Evolutionary conservation across 1,140 invertebrate genomes (phyloP), one percentile per base, ranked within the genome.

Genomic region (Lucilia cuprina): DNA sequence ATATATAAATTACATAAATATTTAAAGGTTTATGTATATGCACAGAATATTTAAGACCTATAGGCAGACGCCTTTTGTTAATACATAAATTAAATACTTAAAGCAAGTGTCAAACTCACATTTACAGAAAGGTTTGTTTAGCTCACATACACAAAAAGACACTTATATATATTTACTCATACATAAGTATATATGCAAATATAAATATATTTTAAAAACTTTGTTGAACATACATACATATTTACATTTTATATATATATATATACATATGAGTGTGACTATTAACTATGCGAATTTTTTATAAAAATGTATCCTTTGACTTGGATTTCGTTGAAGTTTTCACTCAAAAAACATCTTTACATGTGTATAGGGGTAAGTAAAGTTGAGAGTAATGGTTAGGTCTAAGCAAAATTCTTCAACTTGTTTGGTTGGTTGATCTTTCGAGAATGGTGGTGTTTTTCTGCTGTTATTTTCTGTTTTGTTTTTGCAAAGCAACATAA

Each of bases 91-190:
- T 80, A 80, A 80, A 80, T 80, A 50, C 75, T 78, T 78, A n/a
- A 78, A 78, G 75, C 75, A 80, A 80, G 77, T 80, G 77, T 80
- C 77, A 80, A 80, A 80, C 41, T 80, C 77, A 49, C 77, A 80
- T 49, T 80, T 80, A 80, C 77, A 78, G n/a, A 78, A 78, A 78
- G 75, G 35, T 41, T 35, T n/a, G 17, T n/a, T 78, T 41, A n/a
- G n/a, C n/a, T 78, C 41, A 78, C 35, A 78, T 30, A 75, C 17
- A 41, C 34, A n/a, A 30, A 41, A 9, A 41, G 5, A 35, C 74
- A 34, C 25, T 75, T 19, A 65, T 21, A 65, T 17, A 55, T n/a
- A n/a, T n/a, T n/a, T n/a, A n/a, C n/a, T n/a, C n/a, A n/a, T n/a
- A n/a, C n/a, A n/a, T n/a, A n/a, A n/a, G n/a, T 55, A 12, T 17